Conservation (phyloP, 2,888 invertebrate genomes). For the Cephonodes hylas region DNA sequence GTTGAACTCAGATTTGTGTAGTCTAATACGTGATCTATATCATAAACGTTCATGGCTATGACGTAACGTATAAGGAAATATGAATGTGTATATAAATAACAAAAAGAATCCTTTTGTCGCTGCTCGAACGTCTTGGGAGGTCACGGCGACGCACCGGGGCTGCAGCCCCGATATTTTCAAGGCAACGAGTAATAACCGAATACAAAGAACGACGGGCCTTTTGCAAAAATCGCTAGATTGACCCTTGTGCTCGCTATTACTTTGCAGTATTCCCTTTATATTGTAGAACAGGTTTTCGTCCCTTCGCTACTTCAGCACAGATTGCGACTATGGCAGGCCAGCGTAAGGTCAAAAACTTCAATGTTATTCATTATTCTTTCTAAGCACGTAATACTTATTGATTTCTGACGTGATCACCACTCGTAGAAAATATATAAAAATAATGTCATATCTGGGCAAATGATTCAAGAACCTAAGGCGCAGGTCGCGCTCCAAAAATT, state of each 20-base stretch:
- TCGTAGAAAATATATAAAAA: too few species aligned
- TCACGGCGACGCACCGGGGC: neutral
- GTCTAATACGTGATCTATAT: neutral
- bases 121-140: neutral
- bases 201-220: too few species aligned
- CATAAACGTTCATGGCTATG: neutral
- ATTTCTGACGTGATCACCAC: too few species aligned
- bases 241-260: too few species aligned
- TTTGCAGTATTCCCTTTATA: too few species aligned
- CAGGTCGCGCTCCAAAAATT: neutral
- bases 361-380: too few species aligned
- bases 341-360: too few species aligned
- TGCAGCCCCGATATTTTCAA: neutral
- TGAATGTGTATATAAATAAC: neutral
- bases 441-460: neutral
- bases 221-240: too few species aligned
- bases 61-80: slow-evolving; percentile 3
- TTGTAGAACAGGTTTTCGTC: too few species aligned
- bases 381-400: too few species aligned
- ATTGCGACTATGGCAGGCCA: too few species aligned
- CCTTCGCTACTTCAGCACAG: too few species aligned
- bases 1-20: neutral
- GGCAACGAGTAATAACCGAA: neutral
- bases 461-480: neutral
- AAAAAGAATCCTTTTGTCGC: neutral